Evolutionary conservation across 1,140 invertebrate species (phyloP), one percentile per base, ranked within the genome.

Genomic region (Pseudoatta argentina): DNA sequence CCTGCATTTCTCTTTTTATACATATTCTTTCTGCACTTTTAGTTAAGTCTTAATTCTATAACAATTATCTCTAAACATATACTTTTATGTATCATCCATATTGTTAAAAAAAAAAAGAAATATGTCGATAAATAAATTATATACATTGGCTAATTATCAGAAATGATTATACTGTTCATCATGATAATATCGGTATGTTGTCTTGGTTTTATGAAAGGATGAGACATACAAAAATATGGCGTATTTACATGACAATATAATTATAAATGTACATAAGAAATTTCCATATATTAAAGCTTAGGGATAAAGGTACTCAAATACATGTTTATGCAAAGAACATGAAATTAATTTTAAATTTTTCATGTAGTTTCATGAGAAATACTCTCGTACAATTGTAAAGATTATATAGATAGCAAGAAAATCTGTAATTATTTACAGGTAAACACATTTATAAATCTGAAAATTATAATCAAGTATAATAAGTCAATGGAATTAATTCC

Each of bases 311-410:
- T 64, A 61, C 21, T 57, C 64, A 34, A 72, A 24, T 48, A 81
- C 48, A 34, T 27, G 30, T 59, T 64, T 71, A 77, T 57, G 77
- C 39, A 86, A 71, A 81, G n/a, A 67, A 39, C 64, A 83, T 73
- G 30, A 69, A 89, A 89, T 64, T 72, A 88, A 89, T 81, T 88
- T 88, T 67, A 77, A 81, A 12, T 3, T 85, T 88, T 88, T 78
- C 16, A 44, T 10, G 5, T 66, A 48, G 21, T 77, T 51, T 66
- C 14, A 67, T n/a, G 83, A 83, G 76, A 76, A 39, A 75, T 72
- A 81, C n/a, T 82, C 67, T 34, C 18, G 16, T 3, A 44, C 66
- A 61, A 63, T 18, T 73, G 10, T 51, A 61, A 73, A n/a, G 18
- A 5, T 14, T 61, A 82, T 8, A 14, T 14, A 78, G 12, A 63